These are phyloP conservation scores for Heterodera filipjevi DNA, from an alignment of 2,888 invertebrate species.

Conservation along the genomic window DNA sequence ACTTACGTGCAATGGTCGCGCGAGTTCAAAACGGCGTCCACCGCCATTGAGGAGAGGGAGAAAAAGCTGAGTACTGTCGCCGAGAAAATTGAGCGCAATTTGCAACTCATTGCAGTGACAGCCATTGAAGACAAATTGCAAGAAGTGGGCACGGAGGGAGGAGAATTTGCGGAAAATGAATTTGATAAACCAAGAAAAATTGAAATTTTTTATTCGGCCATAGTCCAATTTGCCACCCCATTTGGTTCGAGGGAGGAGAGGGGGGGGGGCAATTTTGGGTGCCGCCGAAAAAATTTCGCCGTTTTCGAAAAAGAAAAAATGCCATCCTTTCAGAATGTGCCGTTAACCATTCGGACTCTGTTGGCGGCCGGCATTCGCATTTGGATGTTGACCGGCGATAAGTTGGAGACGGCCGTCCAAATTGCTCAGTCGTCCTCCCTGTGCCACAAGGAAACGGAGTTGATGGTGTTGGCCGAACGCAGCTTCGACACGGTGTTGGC, in stretches of 20 bases:
- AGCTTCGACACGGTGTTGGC: constrained; percentile 56
- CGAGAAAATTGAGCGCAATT: constrained; percentile 84
- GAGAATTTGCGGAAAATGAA: too few relatives aligned
- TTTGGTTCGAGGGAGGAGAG: too few relatives aligned
- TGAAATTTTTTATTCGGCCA: too few relatives aligned
- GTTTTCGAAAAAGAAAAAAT: too few relatives aligned
- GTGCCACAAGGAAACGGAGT: constrained; percentile 42
- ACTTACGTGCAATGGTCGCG: constrained; percentile 84
- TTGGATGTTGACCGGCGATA: constrained; percentile 98
- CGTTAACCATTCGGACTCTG: constrained; percentile 90
- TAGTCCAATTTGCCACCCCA: too few relatives aligned
- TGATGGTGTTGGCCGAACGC: constrained; percentile 57
- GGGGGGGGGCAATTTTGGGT: too few relatives aligned
- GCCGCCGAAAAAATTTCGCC: too few relatives aligned
- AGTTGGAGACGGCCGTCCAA: constrained; percentile 99
- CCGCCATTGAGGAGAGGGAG: constrained; percentile 82
- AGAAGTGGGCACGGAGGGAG: constrained; percentile 72
- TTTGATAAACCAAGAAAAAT: too few relatives aligned
- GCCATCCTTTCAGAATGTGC: constrained; percentile 73
- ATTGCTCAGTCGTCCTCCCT: constrained; percentile 73
- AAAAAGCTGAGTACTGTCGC: constrained; percentile 88
- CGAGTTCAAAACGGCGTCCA: constrained; percentile 83
- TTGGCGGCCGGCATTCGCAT: constrained; percentile 89
- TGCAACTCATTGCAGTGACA: constrained; percentile 85
- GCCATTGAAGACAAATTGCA: constrained; percentile 99